Conservation (phyloP, 2,113 vertebrate species). For the Oreochromis aureus region DNA sequence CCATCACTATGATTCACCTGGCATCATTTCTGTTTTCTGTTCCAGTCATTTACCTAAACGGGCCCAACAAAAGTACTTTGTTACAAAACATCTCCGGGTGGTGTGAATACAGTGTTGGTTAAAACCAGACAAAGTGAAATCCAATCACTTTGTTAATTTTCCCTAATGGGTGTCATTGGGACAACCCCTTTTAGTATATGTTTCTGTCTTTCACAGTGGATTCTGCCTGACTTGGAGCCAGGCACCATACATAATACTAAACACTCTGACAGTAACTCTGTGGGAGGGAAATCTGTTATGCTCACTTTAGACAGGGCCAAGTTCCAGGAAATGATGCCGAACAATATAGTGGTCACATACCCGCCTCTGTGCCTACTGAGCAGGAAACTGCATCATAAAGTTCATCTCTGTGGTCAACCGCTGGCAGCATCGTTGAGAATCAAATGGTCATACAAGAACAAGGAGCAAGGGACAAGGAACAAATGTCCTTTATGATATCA, state of each 20-base stretch:
- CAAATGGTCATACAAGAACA: not conserved
- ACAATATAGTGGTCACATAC: conserved; percentile 1
- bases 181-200: not conserved
- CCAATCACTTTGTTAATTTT: not conserved
- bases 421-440: not conserved
- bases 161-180: not conserved
- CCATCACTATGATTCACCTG: conserved; percentile 1
- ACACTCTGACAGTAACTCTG: conserved; percentile 3
- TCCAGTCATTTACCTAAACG: not conserved
- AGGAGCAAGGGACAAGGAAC: not conserved
- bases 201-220: not conserved
- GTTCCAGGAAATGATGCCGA: conserved; percentile 22
- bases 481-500: not conserved
- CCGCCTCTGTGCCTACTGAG: not conserved
- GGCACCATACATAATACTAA: not conserved
- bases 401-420: conserved; percentile 8
- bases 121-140: not conserved
- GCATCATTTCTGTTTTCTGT: not conserved
- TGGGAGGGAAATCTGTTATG: conserved; percentile 7
- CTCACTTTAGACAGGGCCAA: not conserved
- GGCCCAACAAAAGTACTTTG: not conserved
- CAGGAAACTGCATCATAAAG: not conserved
- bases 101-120: not conserved
- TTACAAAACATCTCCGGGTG: not conserved
- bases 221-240: not conserved